phyloP scores from a whole-genome alignment of 2,888 invertebrate genomes.

The Yponomeuta evonymella region DNA sequence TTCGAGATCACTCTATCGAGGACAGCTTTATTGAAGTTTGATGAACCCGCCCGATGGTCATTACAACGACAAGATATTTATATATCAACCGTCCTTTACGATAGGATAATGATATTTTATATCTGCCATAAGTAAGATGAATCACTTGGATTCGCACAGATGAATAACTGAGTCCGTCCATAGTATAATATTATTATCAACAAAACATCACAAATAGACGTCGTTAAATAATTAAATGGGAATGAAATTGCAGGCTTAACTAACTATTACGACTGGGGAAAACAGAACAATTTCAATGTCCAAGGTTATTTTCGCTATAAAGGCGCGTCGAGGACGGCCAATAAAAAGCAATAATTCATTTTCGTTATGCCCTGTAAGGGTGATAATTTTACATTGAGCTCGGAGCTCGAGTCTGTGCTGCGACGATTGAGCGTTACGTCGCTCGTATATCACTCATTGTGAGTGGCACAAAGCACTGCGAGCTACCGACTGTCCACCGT shows the following conservation, averaged over 20 bases:
- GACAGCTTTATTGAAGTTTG: slow-evolving; percentile 42
- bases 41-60: slow-evolving; percentile 42
- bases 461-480: slow-evolving; percentile 61
- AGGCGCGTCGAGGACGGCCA: slow-evolving; percentile 42
- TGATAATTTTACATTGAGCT: slow-evolving; percentile 70
- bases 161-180: slow-evolving; percentile 17
- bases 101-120: slow-evolving; percentile 50
- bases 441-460: slow-evolving; percentile 75
- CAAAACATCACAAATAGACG: slow-evolving; percentile 18
- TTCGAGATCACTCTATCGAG: slow-evolving; percentile 46
- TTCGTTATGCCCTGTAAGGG: slow-evolving; percentile 72
- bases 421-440: slow-evolving; percentile 71
- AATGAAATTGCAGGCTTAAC: slow-evolving; percentile 26
- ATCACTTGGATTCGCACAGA: slow-evolving; percentile 32
- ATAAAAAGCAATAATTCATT: slow-evolving; percentile 73
- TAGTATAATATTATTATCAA: background rate
- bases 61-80: slow-evolving; percentile 27
- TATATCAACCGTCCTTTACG: slow-evolving; percentile 47
- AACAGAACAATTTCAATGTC: slow-evolving; percentile 29
- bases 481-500: slow-evolving; percentile 62
- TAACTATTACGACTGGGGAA: slow-evolving; percentile 35
- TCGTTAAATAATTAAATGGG: slow-evolving; percentile 35
- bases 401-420: slow-evolving; percentile 42
- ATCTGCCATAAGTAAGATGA: slow-evolving; percentile 31
- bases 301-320: slow-evolving; percentile 45